phyloP scores from a whole-genome alignment of 2,888 invertebrate genomes.

The Lamellibrachia columna region DNA sequence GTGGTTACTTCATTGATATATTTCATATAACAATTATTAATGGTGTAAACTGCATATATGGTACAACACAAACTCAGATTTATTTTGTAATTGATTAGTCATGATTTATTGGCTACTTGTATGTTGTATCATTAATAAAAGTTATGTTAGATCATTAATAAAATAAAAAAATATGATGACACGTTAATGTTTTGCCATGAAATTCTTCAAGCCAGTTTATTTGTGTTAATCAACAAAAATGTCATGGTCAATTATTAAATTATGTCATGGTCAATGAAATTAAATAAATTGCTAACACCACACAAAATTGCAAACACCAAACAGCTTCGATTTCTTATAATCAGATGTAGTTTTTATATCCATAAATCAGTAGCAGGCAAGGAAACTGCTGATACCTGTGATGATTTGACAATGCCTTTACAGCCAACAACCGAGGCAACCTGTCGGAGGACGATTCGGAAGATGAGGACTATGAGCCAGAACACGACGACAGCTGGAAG shows the following conservation, averaged over 20 bases:
- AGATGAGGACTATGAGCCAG: conserved; percentile 62
- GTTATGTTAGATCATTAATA: too few species aligned
- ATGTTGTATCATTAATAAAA: too few species aligned
- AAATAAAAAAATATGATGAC: not conserved
- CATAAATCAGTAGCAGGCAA: not conserved
- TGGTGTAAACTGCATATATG: too few species aligned
- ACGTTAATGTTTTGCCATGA: not conserved
- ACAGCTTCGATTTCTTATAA: not conserved
- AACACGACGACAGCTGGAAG: conserved; percentile 73
- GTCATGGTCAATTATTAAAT: too few species aligned
- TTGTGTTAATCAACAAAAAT: too few species aligned
- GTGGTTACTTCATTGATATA: not conserved
- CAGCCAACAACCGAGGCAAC: conserved; percentile 46
- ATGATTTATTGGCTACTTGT: too few species aligned
- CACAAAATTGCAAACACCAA: not conserved
- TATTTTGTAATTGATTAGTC: too few species aligned
- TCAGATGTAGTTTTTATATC: not conserved
- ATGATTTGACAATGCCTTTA: conserved; percentile 1
- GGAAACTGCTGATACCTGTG: not conserved
- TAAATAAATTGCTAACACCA: too few species aligned
- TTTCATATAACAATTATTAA: too few species aligned
- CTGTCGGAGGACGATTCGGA: conserved; percentile 71
- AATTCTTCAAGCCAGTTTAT: too few species aligned
- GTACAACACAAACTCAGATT: too few species aligned
- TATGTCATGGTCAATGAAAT: too few species aligned